Evolutionary conservation across 2,797 vertebrate species (phyloP), one percentile per base, ranked within the genome.

Genomic region (Macroramphosus scolopax): DNA sequence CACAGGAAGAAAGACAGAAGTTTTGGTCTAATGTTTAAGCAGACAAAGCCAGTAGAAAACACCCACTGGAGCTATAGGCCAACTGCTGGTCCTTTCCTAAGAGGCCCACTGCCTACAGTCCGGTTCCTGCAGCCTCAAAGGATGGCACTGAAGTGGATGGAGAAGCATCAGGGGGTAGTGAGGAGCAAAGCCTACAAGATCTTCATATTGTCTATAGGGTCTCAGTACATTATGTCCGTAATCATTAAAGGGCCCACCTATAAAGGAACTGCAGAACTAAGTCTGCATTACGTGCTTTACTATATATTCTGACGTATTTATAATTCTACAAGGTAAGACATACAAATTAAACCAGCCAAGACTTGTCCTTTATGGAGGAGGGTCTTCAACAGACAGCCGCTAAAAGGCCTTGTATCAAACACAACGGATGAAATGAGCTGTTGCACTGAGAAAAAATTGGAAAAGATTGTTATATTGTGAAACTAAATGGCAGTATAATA

Each of bases 1-100:
- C 14, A 52, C 2, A 4, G 51, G 42, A 51, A 64, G 54, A 67
- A 67, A 66, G 59, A 50, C 33, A 25, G 36, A 41, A 59, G 33
- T 70, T 67, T 43, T 26, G 38, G 61, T 60, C 31, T 49, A 51
- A 69, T 50, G 51, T 51, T 63, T 29, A 57, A 69, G 51, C 16
- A 40, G 42, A 66, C 34, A 24, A 22, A 46, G 50, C 24, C 48
- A 47, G 51, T 14, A 60, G 66, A 51, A 44, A 51, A 75, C 63
- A 40, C 68, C 51, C 53, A 13, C 32, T 44, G 67, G 42, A 52
- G 24, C 49, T 30, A 29, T 40, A 46, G 68, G 49, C 43, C 55
- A 20, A 68, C 63, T 39, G 51, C 33, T 44, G 57, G 18, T 42
- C 36, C 6, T 15, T 62, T 66, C 40, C 35, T 2, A 32, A 42